Percentiles rank a stretch among this genome's conserved stretches.
phyloP scores from a whole-genome alignment of 2,888 invertebrate species.

The Spisula solida region DNA sequence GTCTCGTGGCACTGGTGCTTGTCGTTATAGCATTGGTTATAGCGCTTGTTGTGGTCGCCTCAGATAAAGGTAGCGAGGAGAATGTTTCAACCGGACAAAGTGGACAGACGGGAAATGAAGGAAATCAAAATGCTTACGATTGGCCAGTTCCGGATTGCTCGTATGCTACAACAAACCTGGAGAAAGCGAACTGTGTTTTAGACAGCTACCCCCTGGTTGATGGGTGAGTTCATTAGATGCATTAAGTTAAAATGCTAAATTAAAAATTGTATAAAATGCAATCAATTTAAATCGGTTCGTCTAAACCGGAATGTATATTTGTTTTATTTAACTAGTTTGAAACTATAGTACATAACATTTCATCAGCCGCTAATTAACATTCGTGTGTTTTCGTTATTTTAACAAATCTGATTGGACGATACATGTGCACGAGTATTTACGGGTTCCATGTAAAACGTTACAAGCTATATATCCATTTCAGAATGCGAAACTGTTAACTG shows the following conservation, averaged over 20 bases:
- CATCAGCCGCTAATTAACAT: too few relatives aligned
- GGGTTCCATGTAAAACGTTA: too few relatives aligned
- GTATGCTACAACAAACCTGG: constrained; percentile 53
- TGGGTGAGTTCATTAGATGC: constrained; percentile 71
- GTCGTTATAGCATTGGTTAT: constrained; percentile 58
- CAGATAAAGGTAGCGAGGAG: neutral
- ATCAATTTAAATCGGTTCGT: too few relatives aligned
- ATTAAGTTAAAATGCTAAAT: neutral
- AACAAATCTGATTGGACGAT: too few relatives aligned
- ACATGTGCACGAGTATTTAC: too few relatives aligned
- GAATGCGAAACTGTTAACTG: too few relatives aligned
- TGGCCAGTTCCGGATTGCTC: constrained; percentile 54
- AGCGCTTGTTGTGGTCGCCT: constrained; percentile 51
- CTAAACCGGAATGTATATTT: too few relatives aligned
- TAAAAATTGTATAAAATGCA: neutral
- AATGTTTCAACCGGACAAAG: neutral
- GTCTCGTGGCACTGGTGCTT: constrained; percentile 36
- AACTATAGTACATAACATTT: too few relatives aligned
- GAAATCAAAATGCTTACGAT: neutral
- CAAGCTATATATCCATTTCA: too few relatives aligned
- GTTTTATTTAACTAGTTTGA: too few relatives aligned
- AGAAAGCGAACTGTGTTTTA: constrained; percentile 77
- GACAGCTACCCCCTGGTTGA: constrained; percentile 80
- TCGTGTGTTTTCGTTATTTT: too few relatives aligned
- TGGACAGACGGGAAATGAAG: neutral